Evolutionary conservation across 1,140 invertebrate species (phyloP).

Genomic region (Chelonus insularis): DNA sequence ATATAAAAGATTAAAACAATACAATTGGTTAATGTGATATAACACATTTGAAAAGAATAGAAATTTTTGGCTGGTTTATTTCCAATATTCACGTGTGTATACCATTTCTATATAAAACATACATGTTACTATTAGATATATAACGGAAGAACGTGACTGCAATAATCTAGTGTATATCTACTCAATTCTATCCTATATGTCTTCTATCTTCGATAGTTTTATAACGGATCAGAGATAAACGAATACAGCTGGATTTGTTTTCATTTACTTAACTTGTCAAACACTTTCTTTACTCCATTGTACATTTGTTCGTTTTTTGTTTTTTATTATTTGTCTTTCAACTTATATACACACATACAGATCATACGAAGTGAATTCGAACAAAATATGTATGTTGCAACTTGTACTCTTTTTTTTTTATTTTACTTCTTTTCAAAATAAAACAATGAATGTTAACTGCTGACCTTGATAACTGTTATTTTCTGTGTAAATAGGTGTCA

Average conservation of each 20-base stretch:
- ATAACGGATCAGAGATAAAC: constrained; percentile 1
- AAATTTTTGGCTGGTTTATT: constrained; percentile 28
- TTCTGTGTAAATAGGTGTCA: no score
- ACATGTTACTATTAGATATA: no score
- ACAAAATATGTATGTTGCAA: no score
- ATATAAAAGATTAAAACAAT: constrained; percentile 23
- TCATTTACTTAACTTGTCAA: background rate
- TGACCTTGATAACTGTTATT: no score
- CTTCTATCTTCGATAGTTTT: constrained; percentile 10
- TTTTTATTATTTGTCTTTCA: no score
- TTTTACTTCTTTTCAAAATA: no score
- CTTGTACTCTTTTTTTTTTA: background rate
- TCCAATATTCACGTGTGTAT: background rate
- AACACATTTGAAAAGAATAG: background rate
- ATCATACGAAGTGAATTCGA: no score
- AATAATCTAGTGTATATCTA: constrained; percentile 37
- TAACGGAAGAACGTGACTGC: constrained; percentile 42
- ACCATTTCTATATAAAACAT: constrained; percentile 13
- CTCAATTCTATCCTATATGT: constrained; percentile 12
- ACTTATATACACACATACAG: no score
- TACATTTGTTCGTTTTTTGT: background rate
- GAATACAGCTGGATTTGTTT: background rate
- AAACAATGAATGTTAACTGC: no score
- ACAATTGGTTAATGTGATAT: background rate
- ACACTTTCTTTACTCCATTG: background rate